Conservation (phyloP, 2,113 vertebrate genomes). For the Seriola aureovittata region DNA sequence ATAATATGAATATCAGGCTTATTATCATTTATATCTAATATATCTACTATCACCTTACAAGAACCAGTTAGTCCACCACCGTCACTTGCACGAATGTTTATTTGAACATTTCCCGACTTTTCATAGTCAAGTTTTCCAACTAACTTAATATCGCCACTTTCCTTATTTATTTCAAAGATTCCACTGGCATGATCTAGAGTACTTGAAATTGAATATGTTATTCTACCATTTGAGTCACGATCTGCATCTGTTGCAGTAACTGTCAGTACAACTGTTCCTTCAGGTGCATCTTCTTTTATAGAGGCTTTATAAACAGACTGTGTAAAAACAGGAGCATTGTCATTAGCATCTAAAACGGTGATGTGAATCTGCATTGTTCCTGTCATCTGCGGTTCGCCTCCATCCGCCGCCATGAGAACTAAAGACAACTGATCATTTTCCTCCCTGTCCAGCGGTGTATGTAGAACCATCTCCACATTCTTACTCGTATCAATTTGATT, state of each 20-base stretch:
- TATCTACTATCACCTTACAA: slow-evolving; percentile 80
- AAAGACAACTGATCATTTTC: slow-evolving; percentile 42
- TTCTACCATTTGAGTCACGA: slow-evolving; percentile 77
- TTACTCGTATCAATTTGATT: slow-evolving; percentile 49
- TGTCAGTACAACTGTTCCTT: slow-evolving; percentile 46
- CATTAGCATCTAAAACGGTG: slow-evolving; percentile 63
- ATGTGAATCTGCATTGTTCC: slow-evolving; percentile 60
- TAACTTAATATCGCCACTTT: slow-evolving; percentile 76
- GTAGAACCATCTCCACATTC: slow-evolving; percentile 66
- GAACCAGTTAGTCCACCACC: slow-evolving; percentile 72
- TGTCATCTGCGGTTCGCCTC: slow-evolving; percentile 50
- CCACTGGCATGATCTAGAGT: slow-evolving; percentile 32
- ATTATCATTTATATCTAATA: slow-evolving; percentile 85
- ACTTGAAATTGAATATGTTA: slow-evolving; percentile 82
- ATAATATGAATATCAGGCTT: slow-evolving; percentile 79
- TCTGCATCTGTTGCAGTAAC: slow-evolving; percentile 84
- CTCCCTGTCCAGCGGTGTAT: slow-evolving; percentile 62
- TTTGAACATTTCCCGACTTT: slow-evolving; percentile 64
- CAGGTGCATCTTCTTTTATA: slow-evolving; percentile 70
- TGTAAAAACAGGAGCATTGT: slow-evolving; percentile 60
- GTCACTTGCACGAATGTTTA: slow-evolving; percentile 82
- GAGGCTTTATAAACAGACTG: slow-evolving; percentile 70
- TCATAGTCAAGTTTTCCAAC: slow-evolving; percentile 83
- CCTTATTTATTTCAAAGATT: slow-evolving; percentile 77
- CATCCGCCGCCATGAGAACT: slow-evolving; percentile 64